These are phyloP conservation scores for Antechinus flavipes DNA, from an alignment of 2,113 vertebrate species.

Conservation along the genomic window DNA sequence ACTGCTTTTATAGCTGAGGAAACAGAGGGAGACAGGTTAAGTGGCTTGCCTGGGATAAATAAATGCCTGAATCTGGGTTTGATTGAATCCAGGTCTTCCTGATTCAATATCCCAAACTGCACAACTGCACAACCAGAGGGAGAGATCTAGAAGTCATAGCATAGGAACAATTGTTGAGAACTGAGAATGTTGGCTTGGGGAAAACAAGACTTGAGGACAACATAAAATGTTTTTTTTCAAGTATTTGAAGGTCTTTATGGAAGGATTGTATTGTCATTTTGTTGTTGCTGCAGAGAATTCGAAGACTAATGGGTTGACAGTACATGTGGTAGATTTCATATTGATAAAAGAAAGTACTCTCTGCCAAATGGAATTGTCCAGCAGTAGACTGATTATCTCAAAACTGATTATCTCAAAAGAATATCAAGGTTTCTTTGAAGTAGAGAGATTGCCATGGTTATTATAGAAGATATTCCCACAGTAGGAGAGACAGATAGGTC, in stretches of 20 bases:
- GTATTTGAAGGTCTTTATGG: constrained; percentile 22
- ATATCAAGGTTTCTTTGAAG: constrained; percentile 15
- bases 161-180: background rate
- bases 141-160: no score
- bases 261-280: constrained; percentile 1
- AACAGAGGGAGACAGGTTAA: background rate
- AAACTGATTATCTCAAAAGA: background rate
- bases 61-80: background rate
- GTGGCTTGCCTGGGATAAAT: background rate
- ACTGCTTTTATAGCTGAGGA: background rate
- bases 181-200: background rate
- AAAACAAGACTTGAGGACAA: background rate
- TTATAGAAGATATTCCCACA: constrained; percentile 21
- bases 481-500: constrained; percentile 30
- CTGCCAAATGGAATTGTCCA: constrained; percentile 15
- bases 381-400: background rate
- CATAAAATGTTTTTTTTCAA: background rate
- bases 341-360: constrained; percentile 25
- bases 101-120: background rate
- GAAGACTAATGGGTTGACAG: background rate
- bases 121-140: background rate
- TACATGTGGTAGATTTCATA: constrained; percentile 36
- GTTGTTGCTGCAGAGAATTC: constrained; percentile 10
- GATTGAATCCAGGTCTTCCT: background rate
- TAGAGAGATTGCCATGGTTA: background rate